A percentile compares a stretch with the other conserved stretches of the same genome.
These are phyloP conservation scores for Pristionchus fissidentatus DNA, from an alignment of 2,888 invertebrate genomes.

Conservation along the genomic window DNA sequence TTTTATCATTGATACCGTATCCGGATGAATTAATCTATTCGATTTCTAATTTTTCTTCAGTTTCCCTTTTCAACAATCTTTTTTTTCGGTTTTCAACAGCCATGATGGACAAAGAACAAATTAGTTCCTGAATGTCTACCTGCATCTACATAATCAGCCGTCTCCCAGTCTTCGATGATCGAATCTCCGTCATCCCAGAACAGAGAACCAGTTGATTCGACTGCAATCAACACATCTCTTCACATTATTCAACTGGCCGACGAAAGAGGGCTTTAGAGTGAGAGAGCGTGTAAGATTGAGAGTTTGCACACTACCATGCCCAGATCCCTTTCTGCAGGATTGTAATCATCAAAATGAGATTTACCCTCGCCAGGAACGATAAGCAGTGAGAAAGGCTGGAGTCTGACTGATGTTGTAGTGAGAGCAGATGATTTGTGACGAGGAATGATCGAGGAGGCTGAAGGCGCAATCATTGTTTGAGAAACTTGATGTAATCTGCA, in stretches of 20 bases:
- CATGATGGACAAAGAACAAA: background rate
- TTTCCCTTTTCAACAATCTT: background rate
- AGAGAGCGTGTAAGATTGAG: too few relatives aligned
- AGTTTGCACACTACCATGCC: too few relatives aligned
- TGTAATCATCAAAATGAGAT: background rate
- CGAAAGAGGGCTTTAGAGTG: too few relatives aligned
- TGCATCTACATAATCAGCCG: constrained; percentile 50
- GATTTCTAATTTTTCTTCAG: background rate
- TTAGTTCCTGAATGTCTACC: background rate
- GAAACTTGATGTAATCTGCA: too few relatives aligned
- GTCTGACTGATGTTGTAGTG: background rate
- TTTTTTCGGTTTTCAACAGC: background rate
- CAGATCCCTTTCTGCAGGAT: background rate
- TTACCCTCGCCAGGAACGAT: constrained; percentile 5
- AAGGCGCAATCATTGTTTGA: too few relatives aligned
- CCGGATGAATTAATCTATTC: background rate
- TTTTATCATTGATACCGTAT: too few relatives aligned
- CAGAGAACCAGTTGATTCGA: constrained; percentile 47
- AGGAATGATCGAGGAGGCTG: constrained; percentile 38
- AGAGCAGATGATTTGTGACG: constrained; percentile 13
- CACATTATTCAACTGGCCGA: background rate
- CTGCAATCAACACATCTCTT: background rate
- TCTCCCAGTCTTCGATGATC: constrained; percentile 24
- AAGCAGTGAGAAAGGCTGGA: constrained; percentile 10
- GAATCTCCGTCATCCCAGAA: constrained; percentile 46